Conservation (phyloP, 2,113 vertebrate species). For the Pelmatolapia mariae region DNA sequence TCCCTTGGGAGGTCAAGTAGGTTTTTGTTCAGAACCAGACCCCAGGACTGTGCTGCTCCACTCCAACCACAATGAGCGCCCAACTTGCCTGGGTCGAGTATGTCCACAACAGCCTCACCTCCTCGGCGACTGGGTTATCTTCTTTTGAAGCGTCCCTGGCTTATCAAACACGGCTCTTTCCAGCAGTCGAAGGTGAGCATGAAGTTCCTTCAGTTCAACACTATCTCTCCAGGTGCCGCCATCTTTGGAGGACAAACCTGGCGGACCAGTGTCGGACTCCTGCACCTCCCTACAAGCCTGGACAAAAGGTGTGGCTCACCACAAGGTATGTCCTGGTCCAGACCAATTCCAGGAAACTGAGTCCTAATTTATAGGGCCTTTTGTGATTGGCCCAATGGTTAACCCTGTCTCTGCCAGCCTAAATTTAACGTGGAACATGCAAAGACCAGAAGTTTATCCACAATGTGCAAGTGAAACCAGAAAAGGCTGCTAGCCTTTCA, state of each 20-base stretch:
- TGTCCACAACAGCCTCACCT: neutral
- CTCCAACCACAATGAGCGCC: neutral
- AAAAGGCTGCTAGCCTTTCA: neutral
- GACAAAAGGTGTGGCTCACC: neutral
- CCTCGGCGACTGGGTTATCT: neutral
- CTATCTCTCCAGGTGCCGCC: neutral
- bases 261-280: neutral
- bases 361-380: neutral
- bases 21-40: neutral
- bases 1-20: neutral
- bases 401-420: neutral
- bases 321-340: neutral
- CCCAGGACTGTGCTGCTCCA: neutral
- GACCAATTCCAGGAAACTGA: neutral
- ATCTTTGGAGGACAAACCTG: neutral
- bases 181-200: neutral
- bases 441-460: neutral
- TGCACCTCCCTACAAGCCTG: neutral
- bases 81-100: neutral
- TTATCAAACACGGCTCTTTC: neutral
- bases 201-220: neutral
- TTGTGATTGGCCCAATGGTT: neutral
- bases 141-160: neutral
- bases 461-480: neutral
- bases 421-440: neutral